phyloP scores from a whole-genome alignment of 2,113 vertebrate genomes.

The Heterochromis multidens region DNA sequence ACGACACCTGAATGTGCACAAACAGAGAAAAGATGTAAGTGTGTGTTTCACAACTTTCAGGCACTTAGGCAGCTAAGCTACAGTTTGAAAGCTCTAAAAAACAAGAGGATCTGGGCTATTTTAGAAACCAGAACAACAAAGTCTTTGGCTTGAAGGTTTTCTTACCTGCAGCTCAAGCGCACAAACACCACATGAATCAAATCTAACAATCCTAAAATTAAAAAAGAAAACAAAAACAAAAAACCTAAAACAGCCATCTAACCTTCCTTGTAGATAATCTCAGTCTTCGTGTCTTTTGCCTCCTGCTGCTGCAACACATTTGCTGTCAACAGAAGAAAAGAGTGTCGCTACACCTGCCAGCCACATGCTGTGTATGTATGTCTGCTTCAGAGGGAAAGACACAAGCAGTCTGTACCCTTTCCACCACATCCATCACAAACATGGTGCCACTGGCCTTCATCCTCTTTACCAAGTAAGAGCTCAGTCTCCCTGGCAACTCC shows the following conservation, averaged over 20 bases:
- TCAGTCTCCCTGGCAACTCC: neutral
- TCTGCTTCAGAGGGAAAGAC: neutral
- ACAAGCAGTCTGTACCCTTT: neutral
- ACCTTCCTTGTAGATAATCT: conserved; percentile 21
- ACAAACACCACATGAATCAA: neutral
- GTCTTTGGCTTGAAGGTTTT: neutral
- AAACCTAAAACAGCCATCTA: neutral
- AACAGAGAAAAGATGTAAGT: neutral
- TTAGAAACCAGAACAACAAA: neutral
- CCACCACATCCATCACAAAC: neutral
- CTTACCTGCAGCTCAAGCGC: neutral
- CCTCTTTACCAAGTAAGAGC: neutral
- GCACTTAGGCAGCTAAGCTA: neutral
- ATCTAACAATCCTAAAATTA: too few relatives aligned
- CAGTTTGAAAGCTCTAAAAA: neutral
- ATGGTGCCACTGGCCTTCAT: neutral
- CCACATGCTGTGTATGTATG: neutral
- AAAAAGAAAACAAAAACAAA: neutral
- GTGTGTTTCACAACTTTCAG: neutral
- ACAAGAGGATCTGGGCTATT: accelerated
- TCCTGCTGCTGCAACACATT: neutral
- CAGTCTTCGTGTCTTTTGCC: neutral
- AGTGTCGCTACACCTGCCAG: neutral
- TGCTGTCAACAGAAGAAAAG: neutral
- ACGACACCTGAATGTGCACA: conserved; percentile 12